These are phyloP conservation scores for Harpagifer antarcticus DNA, from an alignment of 2,797 vertebrate species.

Conservation along the genomic window DNA sequence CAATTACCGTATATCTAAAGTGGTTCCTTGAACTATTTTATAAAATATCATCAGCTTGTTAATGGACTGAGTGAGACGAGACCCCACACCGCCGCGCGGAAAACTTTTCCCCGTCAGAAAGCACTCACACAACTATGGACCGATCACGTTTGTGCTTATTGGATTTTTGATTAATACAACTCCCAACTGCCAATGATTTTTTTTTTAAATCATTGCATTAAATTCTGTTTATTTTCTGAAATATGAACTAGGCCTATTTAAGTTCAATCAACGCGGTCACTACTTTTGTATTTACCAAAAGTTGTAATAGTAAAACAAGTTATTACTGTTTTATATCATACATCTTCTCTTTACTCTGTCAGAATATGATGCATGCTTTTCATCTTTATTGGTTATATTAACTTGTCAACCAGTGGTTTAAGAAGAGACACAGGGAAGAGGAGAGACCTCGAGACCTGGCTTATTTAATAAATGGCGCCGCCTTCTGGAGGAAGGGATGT, in stretches of 20 bases:
- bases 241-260: not conserved
- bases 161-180: not conserved
- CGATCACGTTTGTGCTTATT: not conserved
- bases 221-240: too few species aligned
- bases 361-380: not conserved
- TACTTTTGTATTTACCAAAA: not conserved
- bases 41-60: not conserved
- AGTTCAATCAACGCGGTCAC: not conserved
- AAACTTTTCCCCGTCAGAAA: constrained; percentile 27
- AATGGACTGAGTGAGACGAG: not conserved
- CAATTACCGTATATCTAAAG: not conserved
- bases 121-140: not conserved
- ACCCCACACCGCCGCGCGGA: too few species aligned
- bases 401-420: constrained; percentile 42
- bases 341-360: not conserved
- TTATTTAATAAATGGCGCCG: constrained; percentile 80
- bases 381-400: constrained; percentile 1
- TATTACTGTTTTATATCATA: not conserved
- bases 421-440: constrained; percentile 24
- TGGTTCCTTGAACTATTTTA: not conserved
- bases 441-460: constrained; percentile 60
- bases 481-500: constrained; percentile 63
- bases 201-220: too few species aligned
- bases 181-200: fast-evolving
- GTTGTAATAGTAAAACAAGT: not conserved